Conservation (phyloP, 2,888 invertebrate genomes). For the Agriotes lineatus region DNA sequence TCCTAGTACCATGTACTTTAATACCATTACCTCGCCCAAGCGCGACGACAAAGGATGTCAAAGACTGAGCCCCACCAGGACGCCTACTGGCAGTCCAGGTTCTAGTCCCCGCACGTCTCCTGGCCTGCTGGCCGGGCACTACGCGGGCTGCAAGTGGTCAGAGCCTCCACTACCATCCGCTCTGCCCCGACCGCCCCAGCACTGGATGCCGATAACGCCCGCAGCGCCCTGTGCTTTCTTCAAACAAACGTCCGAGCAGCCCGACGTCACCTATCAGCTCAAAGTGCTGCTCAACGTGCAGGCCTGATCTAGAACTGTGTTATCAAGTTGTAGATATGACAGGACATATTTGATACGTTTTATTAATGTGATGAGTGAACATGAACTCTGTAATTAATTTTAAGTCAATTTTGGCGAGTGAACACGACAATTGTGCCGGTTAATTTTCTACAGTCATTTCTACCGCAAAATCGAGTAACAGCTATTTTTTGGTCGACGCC, state of each 20-base stretch:
- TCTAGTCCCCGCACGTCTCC: constrained; percentile 59
- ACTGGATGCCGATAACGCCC: constrained; percentile 79
- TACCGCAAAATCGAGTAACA: constrained; percentile 1
- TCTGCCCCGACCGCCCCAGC: constrained; percentile 78
- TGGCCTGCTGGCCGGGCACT: constrained; percentile 66
- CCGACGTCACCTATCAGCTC: constrained; percentile 62
- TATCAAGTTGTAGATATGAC: constrained; percentile 51
- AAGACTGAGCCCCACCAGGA: constrained; percentile 51
- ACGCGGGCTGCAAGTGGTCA: constrained; percentile 78
- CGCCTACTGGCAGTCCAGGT: constrained; percentile 41
- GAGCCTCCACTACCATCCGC: constrained; percentile 80
- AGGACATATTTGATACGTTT: constrained; percentile 59
- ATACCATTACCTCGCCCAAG: constrained; percentile 44
- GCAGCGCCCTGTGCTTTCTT: constrained; percentile 67
- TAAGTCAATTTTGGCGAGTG: constrained; percentile 65
- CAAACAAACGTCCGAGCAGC: constrained; percentile 59
- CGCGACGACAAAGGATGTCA: constrained; percentile 39
- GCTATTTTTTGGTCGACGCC: neutral
- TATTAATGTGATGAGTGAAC: constrained; percentile 60
- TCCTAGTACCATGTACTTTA: constrained; percentile 48
- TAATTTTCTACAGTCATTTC: constrained; percentile 28
- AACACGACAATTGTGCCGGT: constrained; percentile 63
- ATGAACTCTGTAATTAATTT: constrained; percentile 49
- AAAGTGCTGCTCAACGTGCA: constrained; percentile 65
- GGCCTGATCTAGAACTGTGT: constrained; percentile 60